Evolutionary conservation across 1,140 invertebrate genomes (phyloP), one percentile per base, ranked within the genome.

Genomic region (Palaemon carinicauda): DNA sequence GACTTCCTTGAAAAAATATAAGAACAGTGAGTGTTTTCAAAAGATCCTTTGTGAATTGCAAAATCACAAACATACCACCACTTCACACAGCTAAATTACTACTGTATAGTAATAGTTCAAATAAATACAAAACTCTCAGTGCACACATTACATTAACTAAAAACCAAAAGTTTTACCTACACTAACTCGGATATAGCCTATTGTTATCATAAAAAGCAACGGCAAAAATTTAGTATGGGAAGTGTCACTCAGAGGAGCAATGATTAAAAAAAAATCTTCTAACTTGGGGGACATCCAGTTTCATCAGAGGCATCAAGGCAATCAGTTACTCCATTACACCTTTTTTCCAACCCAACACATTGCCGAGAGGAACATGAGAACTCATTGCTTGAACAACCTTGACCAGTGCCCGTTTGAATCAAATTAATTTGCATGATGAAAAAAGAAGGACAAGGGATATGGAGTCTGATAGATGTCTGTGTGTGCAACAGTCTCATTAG

Each of bases 241-340:
- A 24, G 60, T 27, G 21, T 24, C n/a, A 69, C 12, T n/a, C 29
- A 69, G 65, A 24, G 15, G 65, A 75, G 29, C 21, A 21, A 82
- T 31, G 14, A 83, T n/a, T 56, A 65, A 29, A 65, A 53, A n/a
- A 53, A 75, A 33, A 29, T 78, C 75, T 17, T 78, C 88, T 85
- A 85, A 90, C 87, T 80, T 90, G 90, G 90, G 89, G 54, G 74
- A 89, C 91, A 91, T 60, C 89, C 89, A 50, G 60, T 82, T 90
- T 91, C 91, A 90, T 91, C 91, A 71, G 90, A 90, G n/a, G 69
- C 80, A 87, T 91, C 90, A 77, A 65, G 29, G 80, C 90, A 91
- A 88, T 93, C 91, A 88, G 65, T 86, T 1, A 81, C 75, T 53
- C 88, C 53, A 87, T 91, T 91, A 82, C 89, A 90, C 54, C 85